These are phyloP conservation scores for Idaea biselata DNA, from an alignment of 2,888 invertebrate species.

Conservation along the genomic window DNA sequence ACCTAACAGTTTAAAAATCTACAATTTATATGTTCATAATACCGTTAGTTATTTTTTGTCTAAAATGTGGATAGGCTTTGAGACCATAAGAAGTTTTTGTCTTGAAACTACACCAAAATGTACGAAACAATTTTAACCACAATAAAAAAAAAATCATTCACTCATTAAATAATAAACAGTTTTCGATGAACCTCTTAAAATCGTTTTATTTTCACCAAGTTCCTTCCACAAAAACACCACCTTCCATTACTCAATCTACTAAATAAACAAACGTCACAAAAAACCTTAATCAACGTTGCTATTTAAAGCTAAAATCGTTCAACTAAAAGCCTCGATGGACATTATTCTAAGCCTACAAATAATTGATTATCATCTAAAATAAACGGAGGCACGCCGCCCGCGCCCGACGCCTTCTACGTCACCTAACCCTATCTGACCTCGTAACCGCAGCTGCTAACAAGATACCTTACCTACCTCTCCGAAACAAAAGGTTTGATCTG, in stretches of 20 bases:
- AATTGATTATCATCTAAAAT: constrained; percentile 1
- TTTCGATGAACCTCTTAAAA: too few species aligned
- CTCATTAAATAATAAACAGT: too few species aligned
- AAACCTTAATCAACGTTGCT: background rate
- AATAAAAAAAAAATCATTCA: too few species aligned
- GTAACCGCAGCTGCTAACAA: background rate
- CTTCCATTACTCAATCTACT: background rate
- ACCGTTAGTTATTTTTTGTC: too few species aligned
- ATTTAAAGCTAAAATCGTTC: background rate
- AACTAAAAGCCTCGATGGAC: background rate
- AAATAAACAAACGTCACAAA: background rate
- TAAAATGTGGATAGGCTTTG: too few species aligned
- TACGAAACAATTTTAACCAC: too few species aligned
- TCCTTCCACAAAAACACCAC: too few species aligned
- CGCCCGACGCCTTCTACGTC: background rate
- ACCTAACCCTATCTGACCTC: background rate
- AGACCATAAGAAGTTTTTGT: too few species aligned
- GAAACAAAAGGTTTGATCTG: background rate
- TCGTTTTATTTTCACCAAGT: too few species aligned
- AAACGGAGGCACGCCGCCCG: background rate
- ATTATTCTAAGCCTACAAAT: background rate
- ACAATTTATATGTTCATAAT: too few species aligned
- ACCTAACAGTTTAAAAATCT: too few species aligned
- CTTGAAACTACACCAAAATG: too few species aligned
- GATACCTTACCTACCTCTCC: background rate